Conservation (phyloP, 2,888 invertebrate species). For the Noctua janthina region DNA sequence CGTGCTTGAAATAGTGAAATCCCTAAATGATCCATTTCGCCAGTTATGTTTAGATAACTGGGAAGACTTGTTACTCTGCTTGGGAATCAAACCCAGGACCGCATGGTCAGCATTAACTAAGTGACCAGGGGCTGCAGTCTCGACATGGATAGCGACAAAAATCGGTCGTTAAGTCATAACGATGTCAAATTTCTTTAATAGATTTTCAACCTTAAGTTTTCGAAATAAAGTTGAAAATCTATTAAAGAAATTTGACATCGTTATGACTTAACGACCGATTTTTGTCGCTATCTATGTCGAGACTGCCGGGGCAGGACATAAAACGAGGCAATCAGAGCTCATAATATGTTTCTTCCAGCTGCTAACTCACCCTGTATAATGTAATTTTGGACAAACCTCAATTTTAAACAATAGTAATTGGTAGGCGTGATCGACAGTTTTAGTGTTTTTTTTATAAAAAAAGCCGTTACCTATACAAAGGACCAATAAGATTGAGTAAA, state of each 20-base stretch:
- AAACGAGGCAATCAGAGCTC: no score
- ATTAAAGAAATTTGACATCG: no score
- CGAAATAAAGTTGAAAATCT: no score
- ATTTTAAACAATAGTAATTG: neutral
- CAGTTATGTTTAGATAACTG: neutral
- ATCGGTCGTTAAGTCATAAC: no score
- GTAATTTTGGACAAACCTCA: neutral
- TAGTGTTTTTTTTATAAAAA: neutral
- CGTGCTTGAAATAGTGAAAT: neutral
- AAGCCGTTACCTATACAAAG: slow-evolving; percentile 1
- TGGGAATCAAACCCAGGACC: neutral
- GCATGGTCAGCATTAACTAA: neutral
- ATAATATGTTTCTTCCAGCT: neutral
- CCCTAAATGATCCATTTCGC: neutral
- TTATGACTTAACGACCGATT: no score
- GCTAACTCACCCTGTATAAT: neutral
- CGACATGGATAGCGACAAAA: no score
- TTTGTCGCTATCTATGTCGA: no score
- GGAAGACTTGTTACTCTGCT: neutral
- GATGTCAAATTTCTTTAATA: no score
- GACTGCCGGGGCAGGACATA: no score
- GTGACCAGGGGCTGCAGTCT: no score
- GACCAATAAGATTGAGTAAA: neutral
- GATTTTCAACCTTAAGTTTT: no score
- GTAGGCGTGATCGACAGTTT: no score